Evolutionary conservation across 2,888 invertebrate species (phyloP), one percentile per base, ranked within the genome.

Genomic region (Cheilosia impressa): DNA sequence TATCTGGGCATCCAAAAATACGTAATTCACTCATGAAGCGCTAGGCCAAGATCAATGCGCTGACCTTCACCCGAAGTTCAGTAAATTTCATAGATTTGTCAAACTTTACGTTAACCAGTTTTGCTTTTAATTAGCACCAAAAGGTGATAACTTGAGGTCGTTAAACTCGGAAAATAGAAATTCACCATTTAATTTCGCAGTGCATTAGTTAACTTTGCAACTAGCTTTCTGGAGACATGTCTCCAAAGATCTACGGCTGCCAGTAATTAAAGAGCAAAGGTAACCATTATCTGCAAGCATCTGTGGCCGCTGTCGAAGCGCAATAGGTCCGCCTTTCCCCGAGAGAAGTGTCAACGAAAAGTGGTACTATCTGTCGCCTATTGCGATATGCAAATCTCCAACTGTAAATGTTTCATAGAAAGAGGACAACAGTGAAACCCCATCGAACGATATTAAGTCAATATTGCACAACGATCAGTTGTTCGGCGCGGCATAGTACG

Each of bases 41-140:
- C 57, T 65, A 50, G 57, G 50, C 66, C 57, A 66, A 66, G 65
- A 58, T 38, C 38, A 38, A 13, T 38, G 1, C 38, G 38, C 1
- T 38, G 38, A 38, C 3, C 47, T 17, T 17, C 47, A 17, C 2
- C 17, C 47, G 17, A 17, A 47, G 9, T 17, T 17, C 47, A 19
- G 19, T 19, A 10, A 47, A 5, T 47, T 17, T 47, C 7, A 47
- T 38, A 38, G 13, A 38, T 3, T 13, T 38, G 13, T 38, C 10
- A 38, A 38, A 38, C 9, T n/a, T 43, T n/a, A 6, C 7, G 17
- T 19, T 19, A 9, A 27, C 34, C 34, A 13, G 13, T 43, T 55
- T 45, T 5, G n/a, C 31, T 50, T 45, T 52, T 50, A 9, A 17
- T 22, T n/a, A 15, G 24, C n/a, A 10, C 17, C 15, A n/a, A 38